Percentiles rank a stretch among this genome's conserved stretches.
phyloP scores from a whole-genome alignment of 2,888 invertebrate species.

The Meiosimyza decipiens region DNA sequence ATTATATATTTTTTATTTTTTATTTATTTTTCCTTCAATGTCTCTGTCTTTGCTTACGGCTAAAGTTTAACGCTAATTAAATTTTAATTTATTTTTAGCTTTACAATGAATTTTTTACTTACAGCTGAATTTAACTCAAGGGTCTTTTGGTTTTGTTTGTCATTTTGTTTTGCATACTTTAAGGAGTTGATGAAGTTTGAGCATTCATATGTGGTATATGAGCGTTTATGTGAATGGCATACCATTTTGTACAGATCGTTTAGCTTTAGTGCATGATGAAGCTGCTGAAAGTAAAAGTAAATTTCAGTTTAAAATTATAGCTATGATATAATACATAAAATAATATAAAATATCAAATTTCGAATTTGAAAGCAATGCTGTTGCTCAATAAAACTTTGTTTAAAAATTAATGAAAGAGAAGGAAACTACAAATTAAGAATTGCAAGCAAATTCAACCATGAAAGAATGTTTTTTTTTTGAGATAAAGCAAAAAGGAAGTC shows the following conservation, averaged over 20 bases:
- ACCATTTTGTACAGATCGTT: neutral
- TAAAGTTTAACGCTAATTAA: neutral
- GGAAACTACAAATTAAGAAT: no score
- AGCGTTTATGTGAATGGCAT: neutral
- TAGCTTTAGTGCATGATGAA: neutral
- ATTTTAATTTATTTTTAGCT: neutral
- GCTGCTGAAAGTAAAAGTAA: neutral
- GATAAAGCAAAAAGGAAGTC: no score
- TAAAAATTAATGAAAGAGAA: no score
- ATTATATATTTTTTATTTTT: conserved; percentile 11
- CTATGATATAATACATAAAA: neutral
- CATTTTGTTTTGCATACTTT: neutral
- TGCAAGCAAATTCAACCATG: no score
- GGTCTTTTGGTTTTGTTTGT: neutral
- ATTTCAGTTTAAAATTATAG: neutral
- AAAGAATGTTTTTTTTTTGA: no score
- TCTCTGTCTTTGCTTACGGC: neutral
- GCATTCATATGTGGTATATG: neutral
- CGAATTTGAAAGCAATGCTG: no score
- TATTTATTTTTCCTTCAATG: neutral
- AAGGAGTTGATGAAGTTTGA: conserved; percentile 4
- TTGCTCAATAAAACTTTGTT: no score
- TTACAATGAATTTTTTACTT: conserved; percentile 1
- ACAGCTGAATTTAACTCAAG: neutral
- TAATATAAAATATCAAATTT: neutral